Evolutionary conservation across 2,888 invertebrate species (phyloP), one percentile per base, ranked within the genome.

Genomic region (Heteromyza rotundicornis): DNA sequence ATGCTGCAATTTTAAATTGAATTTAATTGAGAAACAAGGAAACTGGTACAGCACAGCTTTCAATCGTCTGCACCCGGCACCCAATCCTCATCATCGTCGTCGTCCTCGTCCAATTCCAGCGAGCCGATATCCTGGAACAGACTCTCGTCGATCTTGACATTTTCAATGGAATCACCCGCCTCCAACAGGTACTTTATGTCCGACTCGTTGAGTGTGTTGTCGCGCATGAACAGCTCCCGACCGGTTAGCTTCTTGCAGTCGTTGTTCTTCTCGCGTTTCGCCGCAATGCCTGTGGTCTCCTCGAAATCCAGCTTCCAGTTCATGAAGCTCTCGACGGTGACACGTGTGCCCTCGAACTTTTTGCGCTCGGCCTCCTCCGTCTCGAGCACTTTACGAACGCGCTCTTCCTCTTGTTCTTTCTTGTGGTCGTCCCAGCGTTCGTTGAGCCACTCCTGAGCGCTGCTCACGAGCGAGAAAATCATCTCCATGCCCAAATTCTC

Each of bases 401-500:
- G 86, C 70, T 86, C 88, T 77, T 92, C 92, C 75, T 93, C 91
- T 73, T 88, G 86, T 57, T 87, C 85, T 68, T 89, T 88, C 74
- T 91, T 91, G 51, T 90, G 86, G 35, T 87, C 87, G 79, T 96
- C 96, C 88, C 92, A 93, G 72, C 90, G 89, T 56, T 88, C 88
- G 82, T 94, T 95, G 1, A 98, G 85, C 92, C 95, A 95, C 82
- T 98, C 97, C 79, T 96, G 94, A 2, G 95, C 92, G 20, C 93
- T 90, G 40, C 96, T 95, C 10, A 98, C 96, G 72, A 98, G 83
- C 22, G 96, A 96, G 81, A 98, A 98, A 47, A 98, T 89, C 96
- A 98, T 97, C 36, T 95, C 98, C 92, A 95, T 97, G 1, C 98
- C 98, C 57, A 98, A 79, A 84, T 96, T 97, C 79, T 95, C 95